Evolutionary conservation across 2,888 invertebrate species (phyloP).

Genomic region (Didymodactylos carnosus): DNA sequence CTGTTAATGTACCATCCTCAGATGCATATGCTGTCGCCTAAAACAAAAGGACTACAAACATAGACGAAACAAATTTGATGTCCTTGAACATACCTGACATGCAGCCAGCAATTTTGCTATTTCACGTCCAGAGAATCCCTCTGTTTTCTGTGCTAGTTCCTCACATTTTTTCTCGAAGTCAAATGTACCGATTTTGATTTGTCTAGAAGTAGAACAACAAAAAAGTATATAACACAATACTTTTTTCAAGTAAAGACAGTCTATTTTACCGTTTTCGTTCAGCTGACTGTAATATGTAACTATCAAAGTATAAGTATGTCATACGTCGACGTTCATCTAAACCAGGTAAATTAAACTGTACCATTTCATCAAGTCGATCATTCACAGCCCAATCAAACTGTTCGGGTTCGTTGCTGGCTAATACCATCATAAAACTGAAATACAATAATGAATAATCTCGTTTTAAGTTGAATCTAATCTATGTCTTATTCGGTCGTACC

Average conservation of each 20-base stretch:
- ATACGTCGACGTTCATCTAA: constrained; percentile 76
- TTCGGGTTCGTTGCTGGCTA: constrained; percentile 94
- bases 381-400: constrained; percentile 98
- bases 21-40: constrained; percentile 77
- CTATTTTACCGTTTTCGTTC: neutral
- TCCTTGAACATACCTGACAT: neutral
- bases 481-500: constrained; percentile 35
- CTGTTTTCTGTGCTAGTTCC: constrained; percentile 59
- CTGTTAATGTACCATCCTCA: constrained; percentile 71
- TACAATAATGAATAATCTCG: no score
- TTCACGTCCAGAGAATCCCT: constrained; percentile 89
- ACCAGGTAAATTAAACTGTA: constrained; percentile 76
- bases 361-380: constrained; percentile 86
- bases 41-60: constrained; percentile 53
- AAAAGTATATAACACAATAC: constrained; percentile 45
- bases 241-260: constrained; percentile 42
- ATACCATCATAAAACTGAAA: constrained; percentile 66
- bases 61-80: no score
- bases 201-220: constrained; percentile 58
- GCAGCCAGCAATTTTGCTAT: constrained; percentile 64
- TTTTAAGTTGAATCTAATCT: neutral
- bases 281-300: constrained; percentile 46
- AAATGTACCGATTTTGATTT: constrained; percentile 75
- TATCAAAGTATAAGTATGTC: constrained; percentile 81
- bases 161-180: constrained; percentile 71